phyloP scores from a whole-genome alignment of 1,140 invertebrate species.

The Heliothis virescens region DNA sequence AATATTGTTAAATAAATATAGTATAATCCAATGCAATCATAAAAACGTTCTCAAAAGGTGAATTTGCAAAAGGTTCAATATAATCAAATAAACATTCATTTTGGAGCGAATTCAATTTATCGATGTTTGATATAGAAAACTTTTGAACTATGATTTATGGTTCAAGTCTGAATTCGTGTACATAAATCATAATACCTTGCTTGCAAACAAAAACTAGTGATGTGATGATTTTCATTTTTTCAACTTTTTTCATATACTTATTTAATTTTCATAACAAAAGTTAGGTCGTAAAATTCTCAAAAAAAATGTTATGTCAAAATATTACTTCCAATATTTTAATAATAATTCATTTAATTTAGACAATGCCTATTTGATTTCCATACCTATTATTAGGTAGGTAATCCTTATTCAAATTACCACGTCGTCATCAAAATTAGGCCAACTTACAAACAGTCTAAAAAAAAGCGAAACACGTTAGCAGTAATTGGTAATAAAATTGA shows the following conservation, averaged over 20 bases:
- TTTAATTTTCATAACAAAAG: background rate
- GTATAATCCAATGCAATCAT: background rate
- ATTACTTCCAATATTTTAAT: no score
- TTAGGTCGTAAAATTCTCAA: background rate
- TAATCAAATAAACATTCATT: slow-evolving; percentile 13
- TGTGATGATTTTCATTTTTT: background rate
- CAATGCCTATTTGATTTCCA: no score
- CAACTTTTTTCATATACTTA: no score
- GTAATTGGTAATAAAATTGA: slow-evolving; percentile 6
- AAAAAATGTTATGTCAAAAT: no score
- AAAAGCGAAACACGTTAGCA: background rate
- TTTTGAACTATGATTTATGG: background rate
- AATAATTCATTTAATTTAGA: no score
- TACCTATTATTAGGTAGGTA: background rate
- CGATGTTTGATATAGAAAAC: slow-evolving; percentile 4
- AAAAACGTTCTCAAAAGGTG: background rate
- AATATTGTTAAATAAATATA: background rate
- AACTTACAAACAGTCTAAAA: background rate
- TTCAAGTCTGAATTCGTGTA: background rate
- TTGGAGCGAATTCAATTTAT: slow-evolving; percentile 16
- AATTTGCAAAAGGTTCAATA: slow-evolving; percentile 18
- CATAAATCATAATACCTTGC: slow-evolving; percentile 17
- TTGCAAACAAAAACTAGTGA: background rate
- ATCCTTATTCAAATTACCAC: background rate
- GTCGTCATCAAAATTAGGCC: no score